Evolutionary conservation across 2,797 vertebrate genomes (phyloP), one percentile per base, ranked within the genome.

Genomic region (Microctenopoma lineatum): DNA sequence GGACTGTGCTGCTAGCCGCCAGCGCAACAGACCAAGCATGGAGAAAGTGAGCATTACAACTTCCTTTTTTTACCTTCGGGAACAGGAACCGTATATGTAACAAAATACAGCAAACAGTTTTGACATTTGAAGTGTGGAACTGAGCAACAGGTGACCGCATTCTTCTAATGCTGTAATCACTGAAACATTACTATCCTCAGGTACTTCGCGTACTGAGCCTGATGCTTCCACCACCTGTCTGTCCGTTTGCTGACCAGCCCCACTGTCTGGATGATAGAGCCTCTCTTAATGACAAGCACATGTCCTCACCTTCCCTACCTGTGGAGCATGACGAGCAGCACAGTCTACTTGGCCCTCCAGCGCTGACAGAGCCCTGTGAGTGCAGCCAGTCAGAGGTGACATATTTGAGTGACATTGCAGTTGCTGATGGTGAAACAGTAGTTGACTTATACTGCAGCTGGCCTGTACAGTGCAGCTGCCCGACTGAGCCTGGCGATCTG

Each of bases 321-420:
- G 73, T 84, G 69, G 94, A 94, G 89, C 90, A 92, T 4, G 92
- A 91, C 36, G 92, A 94, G 80, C 81, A 72, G 58, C 62, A 66
- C 66, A 75, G 71, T 34, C 48, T 21, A 52, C 18, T 70, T 1
- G 18, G 10, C 2, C 53, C 44, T 9, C 47, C 13, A 1, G 5
- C 39, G 2, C 60, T 51, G 9, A 71, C 59, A 0, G 58, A 6
- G 32, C 89, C 83, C 14, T 90, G 88, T 16, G 90, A 94, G 38
- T 92, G 65, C 50, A 90, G 90, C 66, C 88, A 90, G 70, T 95
- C 94, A 36, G 90, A 95, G 75, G 89, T 93, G 55, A 79, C 82
- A 0, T 79, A 73, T 2, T 18, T 73, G 51, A 79, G 65, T 0
- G 44, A 42, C 3, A 0, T 0, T 0, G 10, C 4, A 36, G 56